phyloP scores from a whole-genome alignment of 2,888 invertebrate species.

The Apocheima hispidaria region DNA sequence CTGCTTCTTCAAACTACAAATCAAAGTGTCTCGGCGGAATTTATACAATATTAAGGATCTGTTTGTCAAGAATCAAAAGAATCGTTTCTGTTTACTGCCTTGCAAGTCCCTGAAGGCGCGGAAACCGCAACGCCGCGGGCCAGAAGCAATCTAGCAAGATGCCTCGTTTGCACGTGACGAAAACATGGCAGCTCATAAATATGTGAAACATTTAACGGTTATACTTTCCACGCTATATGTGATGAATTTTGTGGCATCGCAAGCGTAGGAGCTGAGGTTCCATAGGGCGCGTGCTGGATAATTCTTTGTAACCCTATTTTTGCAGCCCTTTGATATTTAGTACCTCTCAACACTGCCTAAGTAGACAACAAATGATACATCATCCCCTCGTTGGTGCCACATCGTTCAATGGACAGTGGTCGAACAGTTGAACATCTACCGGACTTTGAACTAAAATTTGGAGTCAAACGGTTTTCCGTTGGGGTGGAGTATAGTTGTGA shows the following conservation, averaged over 20 bases:
- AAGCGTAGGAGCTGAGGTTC: background rate
- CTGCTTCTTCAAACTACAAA: background rate
- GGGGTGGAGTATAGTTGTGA: background rate
- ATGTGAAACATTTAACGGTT: constrained; percentile 34
- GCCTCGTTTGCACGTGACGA: constrained; percentile 46
- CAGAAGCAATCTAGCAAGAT: constrained; percentile 56
- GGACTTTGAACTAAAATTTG: background rate
- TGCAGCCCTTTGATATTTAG: no score
- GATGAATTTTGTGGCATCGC: background rate
- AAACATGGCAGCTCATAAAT: constrained; percentile 27
- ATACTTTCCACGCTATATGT: constrained; percentile 11
- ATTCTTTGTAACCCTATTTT: no score
- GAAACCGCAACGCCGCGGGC: constrained; percentile 51
- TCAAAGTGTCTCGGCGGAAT: constrained; percentile 11
- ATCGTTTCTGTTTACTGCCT: constrained; percentile 52
- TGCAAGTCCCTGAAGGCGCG: constrained; percentile 42
- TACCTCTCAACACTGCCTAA: no score
- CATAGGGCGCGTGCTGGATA: background rate
- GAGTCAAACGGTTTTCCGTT: background rate
- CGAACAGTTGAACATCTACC: no score
- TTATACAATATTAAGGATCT: constrained; percentile 30
- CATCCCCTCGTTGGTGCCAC: background rate
- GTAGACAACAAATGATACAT: background rate
- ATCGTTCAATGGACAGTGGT: background rate
- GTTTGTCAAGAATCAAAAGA: constrained; percentile 53